Conservation (phyloP, 2,797 vertebrate genomes). For the Anas capensis region DNA sequence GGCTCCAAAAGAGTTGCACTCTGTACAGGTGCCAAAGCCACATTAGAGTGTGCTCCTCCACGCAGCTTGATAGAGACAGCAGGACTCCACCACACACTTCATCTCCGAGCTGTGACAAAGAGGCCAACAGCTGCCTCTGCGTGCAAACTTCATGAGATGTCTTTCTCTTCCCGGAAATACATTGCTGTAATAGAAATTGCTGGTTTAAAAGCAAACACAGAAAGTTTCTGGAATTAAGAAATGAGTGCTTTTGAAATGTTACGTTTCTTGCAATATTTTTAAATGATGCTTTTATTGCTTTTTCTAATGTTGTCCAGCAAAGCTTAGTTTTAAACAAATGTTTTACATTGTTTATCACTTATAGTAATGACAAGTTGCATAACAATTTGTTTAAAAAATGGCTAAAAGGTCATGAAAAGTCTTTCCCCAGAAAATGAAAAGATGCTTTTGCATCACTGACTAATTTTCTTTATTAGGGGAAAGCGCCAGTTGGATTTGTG, state of each 20-base stretch:
- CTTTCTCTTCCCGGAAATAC: slow-evolving; percentile 23
- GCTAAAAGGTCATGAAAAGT: background rate
- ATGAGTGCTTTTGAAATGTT: background rate
- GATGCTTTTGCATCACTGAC: background rate
- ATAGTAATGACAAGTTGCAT: background rate
- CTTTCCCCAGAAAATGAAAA: slow-evolving; percentile 1
- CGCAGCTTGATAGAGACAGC: rapidly evolving
- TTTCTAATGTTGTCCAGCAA: background rate
- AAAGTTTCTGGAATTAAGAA: background rate
- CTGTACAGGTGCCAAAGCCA: slow-evolving; percentile 36
- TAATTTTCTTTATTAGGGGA: background rate
- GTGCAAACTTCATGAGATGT: background rate
- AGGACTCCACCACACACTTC: background rate
- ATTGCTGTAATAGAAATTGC: background rate
- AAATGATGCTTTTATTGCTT: background rate
- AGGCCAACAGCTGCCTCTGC: background rate
- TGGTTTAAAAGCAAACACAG: background rate
- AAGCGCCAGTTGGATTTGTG: background rate
- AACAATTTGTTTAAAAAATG: background rate
- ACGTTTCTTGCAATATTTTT: background rate
- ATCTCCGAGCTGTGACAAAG: background rate
- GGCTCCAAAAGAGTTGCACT: background rate
- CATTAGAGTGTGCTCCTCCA: background rate
- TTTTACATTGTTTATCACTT: background rate
- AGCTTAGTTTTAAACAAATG: slow-evolving; percentile 2